A percentile compares a stretch with the other conserved stretches of the same genome.
Conservation (phyloP, 2,113 vertebrate species). For the Toxostoma redivivum region DNA sequence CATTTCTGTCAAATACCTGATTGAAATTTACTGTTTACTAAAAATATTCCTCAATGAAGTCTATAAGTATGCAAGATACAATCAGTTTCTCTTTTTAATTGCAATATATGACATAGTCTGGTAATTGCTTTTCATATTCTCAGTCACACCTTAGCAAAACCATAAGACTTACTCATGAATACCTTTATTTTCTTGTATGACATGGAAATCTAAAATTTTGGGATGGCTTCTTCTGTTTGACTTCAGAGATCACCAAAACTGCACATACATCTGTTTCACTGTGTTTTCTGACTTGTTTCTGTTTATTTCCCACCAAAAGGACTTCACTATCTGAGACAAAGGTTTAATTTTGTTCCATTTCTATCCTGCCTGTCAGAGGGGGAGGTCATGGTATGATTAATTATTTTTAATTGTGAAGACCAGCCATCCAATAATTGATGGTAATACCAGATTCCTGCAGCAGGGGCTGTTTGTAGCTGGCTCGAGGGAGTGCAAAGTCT, state of each 20-base stretch:
- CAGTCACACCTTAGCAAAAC: background rate
- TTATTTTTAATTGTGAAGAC: background rate
- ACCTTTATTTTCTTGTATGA: background rate
- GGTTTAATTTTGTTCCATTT: background rate
- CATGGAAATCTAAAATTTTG: background rate
- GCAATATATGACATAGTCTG: background rate
- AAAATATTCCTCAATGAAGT: background rate
- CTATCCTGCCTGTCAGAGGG: background rate
- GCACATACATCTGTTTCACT: background rate
- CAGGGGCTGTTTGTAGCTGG: background rate
- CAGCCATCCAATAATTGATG: background rate
- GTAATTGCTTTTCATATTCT: background rate
- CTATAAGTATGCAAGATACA: background rate
- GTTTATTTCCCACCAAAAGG: background rate
- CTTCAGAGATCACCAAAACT: background rate
- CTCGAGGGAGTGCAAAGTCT: no score
- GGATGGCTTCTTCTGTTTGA: background rate
- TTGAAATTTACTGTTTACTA: background rate
- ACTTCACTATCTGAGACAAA: fast-evolving
- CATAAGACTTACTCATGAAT: background rate
- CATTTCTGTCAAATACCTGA: background rate
- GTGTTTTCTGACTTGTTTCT: background rate
- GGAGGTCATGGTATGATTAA: background rate
- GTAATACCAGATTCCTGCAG: background rate
- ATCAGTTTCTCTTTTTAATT: background rate